These are phyloP conservation scores for Leptura quadrifasciata DNA, from an alignment of 2,888 invertebrate species.

Conservation along the genomic window DNA sequence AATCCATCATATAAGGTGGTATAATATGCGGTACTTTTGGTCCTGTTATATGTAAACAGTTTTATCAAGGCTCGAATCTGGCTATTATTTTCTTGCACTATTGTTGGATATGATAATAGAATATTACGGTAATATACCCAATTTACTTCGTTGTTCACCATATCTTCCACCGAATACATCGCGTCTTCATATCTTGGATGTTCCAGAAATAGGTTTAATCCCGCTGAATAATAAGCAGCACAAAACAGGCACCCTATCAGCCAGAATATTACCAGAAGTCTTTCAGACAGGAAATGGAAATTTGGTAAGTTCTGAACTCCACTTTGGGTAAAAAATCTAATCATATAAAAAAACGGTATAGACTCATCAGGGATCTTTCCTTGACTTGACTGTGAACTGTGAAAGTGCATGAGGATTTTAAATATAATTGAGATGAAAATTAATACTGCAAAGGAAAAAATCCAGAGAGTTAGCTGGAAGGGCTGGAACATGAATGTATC, in stretches of 20 bases:
- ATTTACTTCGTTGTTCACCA: neutral
- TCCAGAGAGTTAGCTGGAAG: constrained; percentile 11
- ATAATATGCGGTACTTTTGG: neutral
- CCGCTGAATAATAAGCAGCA: constrained; percentile 1
- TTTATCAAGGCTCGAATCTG: neutral
- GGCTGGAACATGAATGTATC: constrained; percentile 3
- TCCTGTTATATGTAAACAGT: neutral
- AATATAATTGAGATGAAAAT: neutral
- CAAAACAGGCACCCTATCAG: neutral
- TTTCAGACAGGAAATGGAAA: neutral
- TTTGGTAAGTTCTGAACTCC: neutral
- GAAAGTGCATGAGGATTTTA: neutral
- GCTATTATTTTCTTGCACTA: neutral
- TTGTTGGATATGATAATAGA: neutral
- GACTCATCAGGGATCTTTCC: neutral
- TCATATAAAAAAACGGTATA: neutral
- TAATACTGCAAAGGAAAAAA: neutral
- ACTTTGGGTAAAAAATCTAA: neutral
- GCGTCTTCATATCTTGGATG: neutral
- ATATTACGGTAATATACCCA: neutral
- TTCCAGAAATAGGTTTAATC: neutral
- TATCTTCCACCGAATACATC: neutral
- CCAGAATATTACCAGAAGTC: neutral
- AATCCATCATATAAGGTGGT: neutral
- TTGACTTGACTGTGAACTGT: neutral